Evolutionary conservation across 2,888 invertebrate species (phyloP).

Genomic region (Clunio marinus): DNA sequence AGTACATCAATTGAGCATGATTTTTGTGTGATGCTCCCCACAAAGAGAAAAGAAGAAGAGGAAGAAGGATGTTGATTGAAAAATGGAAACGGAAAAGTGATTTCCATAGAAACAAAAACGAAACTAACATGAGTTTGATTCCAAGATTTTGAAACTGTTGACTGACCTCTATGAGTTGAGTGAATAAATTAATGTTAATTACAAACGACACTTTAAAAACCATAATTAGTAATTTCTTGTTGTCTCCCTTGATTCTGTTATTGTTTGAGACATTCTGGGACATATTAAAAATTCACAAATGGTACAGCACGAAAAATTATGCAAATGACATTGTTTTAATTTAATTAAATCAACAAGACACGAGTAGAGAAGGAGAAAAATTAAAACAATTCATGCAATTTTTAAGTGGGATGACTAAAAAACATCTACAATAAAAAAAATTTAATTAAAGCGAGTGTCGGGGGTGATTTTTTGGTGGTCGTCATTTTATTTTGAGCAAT

Average conservation of each 20-base stretch:
- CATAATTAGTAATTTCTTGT: constrained; percentile 27
- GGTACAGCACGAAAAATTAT: constrained; percentile 31
- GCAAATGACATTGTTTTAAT: constrained; percentile 36
- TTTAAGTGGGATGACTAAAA: constrained; percentile 13
- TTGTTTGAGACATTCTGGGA: neutral
- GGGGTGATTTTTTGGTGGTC: neutral
- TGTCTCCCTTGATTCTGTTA: neutral
- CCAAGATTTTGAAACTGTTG: neutral
- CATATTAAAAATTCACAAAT: constrained; percentile 34
- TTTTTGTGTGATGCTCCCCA: constrained; percentile 9
- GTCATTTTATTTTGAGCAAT: neutral
- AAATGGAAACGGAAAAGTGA: constrained; percentile 18
- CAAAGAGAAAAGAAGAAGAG: too few species aligned
- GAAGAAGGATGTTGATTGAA: neutral
- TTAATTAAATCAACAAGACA: constrained; percentile 33
- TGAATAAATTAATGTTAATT: constrained; percentile 33
- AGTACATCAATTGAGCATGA: constrained; percentile 29
- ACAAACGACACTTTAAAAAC: constrained; percentile 36
- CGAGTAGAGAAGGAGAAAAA: too few species aligned
- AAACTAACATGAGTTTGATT: constrained; percentile 1
- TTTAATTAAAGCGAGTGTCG: neutral
- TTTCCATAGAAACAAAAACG: constrained; percentile 20
- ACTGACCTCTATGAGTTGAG: constrained; percentile 20
- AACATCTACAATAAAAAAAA: neutral
- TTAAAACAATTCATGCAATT: constrained; percentile 22